A percentile compares a stretch with the other conserved stretches of the same genome.
Conservation (phyloP, 2,797 vertebrate genomes). For the Allobates femoralis region DNA sequence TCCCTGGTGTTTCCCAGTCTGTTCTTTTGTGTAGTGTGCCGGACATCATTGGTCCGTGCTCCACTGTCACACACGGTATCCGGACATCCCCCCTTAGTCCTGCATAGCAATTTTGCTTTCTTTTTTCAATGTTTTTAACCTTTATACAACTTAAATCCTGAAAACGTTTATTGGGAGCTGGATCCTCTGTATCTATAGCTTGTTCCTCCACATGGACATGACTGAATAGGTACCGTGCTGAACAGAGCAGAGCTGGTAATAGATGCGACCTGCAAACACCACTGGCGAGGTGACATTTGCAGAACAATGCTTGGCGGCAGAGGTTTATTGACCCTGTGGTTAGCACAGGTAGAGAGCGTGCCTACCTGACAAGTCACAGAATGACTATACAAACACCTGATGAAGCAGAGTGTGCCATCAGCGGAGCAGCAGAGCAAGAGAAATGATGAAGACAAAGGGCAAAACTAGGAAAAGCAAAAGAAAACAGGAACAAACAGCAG, state of each 20-base stretch:
- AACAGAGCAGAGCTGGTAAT: not conserved
- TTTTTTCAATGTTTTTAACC: too few relatives aligned
- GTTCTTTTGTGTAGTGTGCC: too few relatives aligned
- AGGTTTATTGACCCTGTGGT: not conserved
- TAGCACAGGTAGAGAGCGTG: conserved; percentile 5
- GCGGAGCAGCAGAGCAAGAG: not conserved
- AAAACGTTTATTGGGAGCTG: too few relatives aligned
- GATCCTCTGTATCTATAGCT: too few relatives aligned
- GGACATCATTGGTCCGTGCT: too few relatives aligned
- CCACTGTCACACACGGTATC: too few relatives aligned
- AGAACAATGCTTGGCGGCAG: conserved; percentile 15
- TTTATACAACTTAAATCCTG: too few relatives aligned
- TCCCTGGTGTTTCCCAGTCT: too few relatives aligned
- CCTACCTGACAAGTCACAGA: not conserved
- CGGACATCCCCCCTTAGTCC: too few relatives aligned
- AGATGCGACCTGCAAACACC: not conserved
- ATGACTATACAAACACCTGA: not conserved
- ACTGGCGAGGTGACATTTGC: not conserved
- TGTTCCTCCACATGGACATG: too few relatives aligned
- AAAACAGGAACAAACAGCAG: not conserved
- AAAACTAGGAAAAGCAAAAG: not conserved
- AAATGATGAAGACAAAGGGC: not conserved
- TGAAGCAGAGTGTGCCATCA: conserved; percentile 12
- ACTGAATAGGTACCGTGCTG: too few relatives aligned
- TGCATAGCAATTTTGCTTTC: too few relatives aligned